phyloP scores from a whole-genome alignment of 2,888 invertebrate genomes.

The Mimas tiliae region DNA sequence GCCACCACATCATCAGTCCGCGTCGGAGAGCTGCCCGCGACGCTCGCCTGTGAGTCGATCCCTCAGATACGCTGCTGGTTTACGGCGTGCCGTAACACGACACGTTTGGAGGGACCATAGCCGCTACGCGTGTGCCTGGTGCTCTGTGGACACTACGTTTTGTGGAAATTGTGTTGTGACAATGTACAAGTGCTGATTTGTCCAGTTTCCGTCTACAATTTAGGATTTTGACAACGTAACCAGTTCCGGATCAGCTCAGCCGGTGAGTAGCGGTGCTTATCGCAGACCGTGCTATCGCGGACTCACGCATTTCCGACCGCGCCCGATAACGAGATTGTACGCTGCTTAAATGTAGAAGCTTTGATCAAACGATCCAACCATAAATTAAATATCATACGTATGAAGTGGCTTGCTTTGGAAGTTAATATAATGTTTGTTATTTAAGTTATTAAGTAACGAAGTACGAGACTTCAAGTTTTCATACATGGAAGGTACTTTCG shows the following conservation, averaged over 20 bases:
- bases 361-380: slow-evolving; percentile 49
- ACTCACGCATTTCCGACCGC: slow-evolving; percentile 84
- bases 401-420: neutral
- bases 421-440: neutral
- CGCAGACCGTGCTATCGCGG: slow-evolving; percentile 80
- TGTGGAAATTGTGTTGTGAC: slow-evolving; percentile 80
- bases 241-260: slow-evolving; percentile 83
- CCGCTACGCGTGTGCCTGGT: slow-evolving; percentile 79
- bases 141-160: slow-evolving; percentile 78
- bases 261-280: slow-evolving; percentile 84
- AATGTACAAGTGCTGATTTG: slow-evolving; percentile 76
- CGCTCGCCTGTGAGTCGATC: slow-evolving; percentile 79
- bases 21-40: slow-evolving; percentile 79
- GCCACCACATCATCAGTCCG: slow-evolving; percentile 82
- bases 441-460: too few species aligned
- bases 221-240: slow-evolving; percentile 79
- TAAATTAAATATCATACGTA: slow-evolving; percentile 31
- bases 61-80: slow-evolving; percentile 85
- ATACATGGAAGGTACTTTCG: neutral
- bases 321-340: slow-evolving; percentile 76
- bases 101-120: slow-evolving; percentile 84
- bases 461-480: neutral
- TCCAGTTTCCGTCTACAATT: slow-evolving; percentile 58
- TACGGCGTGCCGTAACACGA: slow-evolving; percentile 84
- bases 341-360: slow-evolving; percentile 59